Evolutionary conservation across 2,797 vertebrate species (phyloP), one percentile per base, ranked within the genome.

Genomic region (Rhyacichthys aspro): DNA sequence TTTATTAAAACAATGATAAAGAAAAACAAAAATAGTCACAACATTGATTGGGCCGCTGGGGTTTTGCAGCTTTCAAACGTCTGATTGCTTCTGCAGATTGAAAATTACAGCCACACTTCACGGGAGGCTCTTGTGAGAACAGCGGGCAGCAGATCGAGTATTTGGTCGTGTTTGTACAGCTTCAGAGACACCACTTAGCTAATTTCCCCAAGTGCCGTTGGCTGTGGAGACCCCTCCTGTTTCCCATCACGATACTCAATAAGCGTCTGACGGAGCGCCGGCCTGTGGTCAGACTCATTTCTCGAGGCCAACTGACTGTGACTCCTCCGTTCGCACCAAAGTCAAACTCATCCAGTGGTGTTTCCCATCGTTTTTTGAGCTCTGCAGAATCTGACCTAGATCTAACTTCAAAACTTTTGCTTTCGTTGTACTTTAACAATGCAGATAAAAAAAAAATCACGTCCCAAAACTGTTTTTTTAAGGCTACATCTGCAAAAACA

Each of bases 181-280:
- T 46, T 71, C 38, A 52, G 41, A 55, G 64, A 43, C 59, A 32
- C 15, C 50, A 37, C 44, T 50, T 17, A 33, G 52, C 39, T 64
- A 55, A 74, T 78, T 81, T 74, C 46, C 56, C 72, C 70, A 64
- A 76, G 71, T 69, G 56, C 50, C 7, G 8, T 54, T 53, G 74
- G 71, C 59, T 36, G 45, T 34, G 47, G 61, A 63, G 70, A 70
- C 71, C 67, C 63, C 63, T 70, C 72, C 72, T 28, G 65, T 69
- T 80, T 76, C 59, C 72, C 67, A 44, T 72, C 69, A 63, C 10
- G 7, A 55, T 58, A 55, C 76, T 80, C 75, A 59, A 65, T 74
- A 81, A 77, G 59, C n/a, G 4, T 48, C 73, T 60, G 64, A 74
- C 70, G 33, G 67, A 23, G 55, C 58, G 42, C 58, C 18, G 70